Conservation (phyloP, 2,888 invertebrate genomes). For the Antitype chi region DNA sequence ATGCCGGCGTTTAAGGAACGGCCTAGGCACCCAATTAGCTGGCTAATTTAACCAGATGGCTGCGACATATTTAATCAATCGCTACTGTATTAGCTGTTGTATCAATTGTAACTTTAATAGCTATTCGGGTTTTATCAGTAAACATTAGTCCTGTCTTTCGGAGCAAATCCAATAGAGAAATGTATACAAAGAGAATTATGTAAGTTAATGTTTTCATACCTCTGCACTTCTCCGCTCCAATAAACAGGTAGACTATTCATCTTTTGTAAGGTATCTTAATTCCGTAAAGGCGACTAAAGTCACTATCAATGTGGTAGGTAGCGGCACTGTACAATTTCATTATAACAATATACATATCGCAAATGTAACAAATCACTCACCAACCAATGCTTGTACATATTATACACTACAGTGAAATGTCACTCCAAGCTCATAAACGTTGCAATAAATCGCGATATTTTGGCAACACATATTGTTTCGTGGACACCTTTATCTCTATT, state of each 20-base stretch:
- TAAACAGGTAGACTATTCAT: background rate
- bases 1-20: too few species aligned
- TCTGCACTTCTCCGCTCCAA: conserved; percentile 4
- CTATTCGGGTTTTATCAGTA: background rate
- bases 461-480: conserved; percentile 11
- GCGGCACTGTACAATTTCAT: background rate
- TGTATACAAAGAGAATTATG: background rate
- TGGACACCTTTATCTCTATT: conserved; percentile 8
- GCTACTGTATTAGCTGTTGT: background rate
- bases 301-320: background rate
- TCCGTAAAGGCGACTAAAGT: background rate
- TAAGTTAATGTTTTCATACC: background rate
- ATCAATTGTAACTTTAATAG: background rate
- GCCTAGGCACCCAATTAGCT: too few species aligned
- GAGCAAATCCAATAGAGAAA: background rate
- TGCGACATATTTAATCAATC: too few species aligned
- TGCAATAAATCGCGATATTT: conserved; percentile 7
- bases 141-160: background rate
- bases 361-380: background rate
- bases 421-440: conserved; percentile 26
- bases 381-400: background rate
- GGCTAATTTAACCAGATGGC: too few species aligned
- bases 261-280: conserved; percentile 18
- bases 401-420: conserved; percentile 20
- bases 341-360: background rate